Evolutionary conservation across 2,113 vertebrate species (phyloP).

Genomic region (Drymodes brunneopygia): DNA sequence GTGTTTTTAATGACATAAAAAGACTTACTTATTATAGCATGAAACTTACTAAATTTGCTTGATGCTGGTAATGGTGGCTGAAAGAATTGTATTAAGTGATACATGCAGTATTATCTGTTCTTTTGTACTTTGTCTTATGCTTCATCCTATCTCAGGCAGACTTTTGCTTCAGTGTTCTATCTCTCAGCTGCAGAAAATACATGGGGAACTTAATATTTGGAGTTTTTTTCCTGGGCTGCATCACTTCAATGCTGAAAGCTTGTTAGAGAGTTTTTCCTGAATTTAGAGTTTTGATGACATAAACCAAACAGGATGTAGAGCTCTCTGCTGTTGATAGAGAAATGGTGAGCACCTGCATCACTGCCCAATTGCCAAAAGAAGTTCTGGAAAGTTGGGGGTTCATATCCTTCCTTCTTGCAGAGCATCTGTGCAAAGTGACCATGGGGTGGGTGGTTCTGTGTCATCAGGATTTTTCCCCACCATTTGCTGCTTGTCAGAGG

Average conservation of each 20-base stretch:
- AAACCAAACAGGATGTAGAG: neutral
- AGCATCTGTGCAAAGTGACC: neutral
- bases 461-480: neutral
- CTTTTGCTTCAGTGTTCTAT: neutral
- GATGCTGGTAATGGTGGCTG: neutral
- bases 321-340: neutral
- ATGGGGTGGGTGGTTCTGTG: neutral
- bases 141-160: neutral
- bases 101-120: neutral
- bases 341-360: neutral
- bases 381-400: neutral
- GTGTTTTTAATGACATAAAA: neutral
- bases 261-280: accelerated
- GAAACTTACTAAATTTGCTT: neutral
- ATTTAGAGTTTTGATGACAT: neutral
- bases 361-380: neutral
- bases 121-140: neutral
- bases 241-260: neutral
- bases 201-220: neutral
- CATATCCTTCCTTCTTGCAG: accelerated
- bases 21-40: neutral
- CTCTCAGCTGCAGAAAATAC: neutral
- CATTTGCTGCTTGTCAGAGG: neutral
- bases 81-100: neutral
- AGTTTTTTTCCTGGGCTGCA: neutral